These are phyloP conservation scores for Cataglyphis albicans DNA, from an alignment of 2,888 invertebrate species.

Conservation along the genomic window DNA sequence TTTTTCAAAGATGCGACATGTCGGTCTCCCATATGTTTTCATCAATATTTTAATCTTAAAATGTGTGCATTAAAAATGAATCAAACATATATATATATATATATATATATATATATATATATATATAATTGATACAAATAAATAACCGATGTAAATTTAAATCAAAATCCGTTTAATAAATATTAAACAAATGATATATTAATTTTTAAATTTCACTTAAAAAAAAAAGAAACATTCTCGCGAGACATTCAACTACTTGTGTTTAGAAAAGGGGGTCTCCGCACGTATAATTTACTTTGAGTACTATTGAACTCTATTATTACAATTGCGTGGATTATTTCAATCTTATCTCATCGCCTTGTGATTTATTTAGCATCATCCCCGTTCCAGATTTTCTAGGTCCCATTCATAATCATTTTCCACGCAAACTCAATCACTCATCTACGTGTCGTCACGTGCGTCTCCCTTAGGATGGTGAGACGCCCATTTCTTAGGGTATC, in stretches of 20 bases:
- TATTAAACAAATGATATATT: background rate
- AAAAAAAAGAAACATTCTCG: background rate
- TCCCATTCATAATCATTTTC: constrained; percentile 15
- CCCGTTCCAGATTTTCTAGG: constrained; percentile 1
- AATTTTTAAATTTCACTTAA: background rate
- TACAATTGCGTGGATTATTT: constrained; percentile 7
- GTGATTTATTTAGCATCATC: constrained; percentile 13
- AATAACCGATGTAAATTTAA: background rate
- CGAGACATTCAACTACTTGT: background rate
- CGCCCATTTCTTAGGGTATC: constrained; percentile 69
- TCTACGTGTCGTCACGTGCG: constrained; percentile 52
- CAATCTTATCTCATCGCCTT: constrained; percentile 13
- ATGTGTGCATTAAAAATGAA: background rate
- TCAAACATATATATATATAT: background rate
- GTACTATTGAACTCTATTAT: background rate
- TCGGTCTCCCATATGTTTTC: background rate
- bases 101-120: background rate
- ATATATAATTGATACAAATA: background rate
- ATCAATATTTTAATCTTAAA: constrained; percentile 6
- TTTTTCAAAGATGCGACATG: too few species aligned
- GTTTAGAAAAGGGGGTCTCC: background rate
- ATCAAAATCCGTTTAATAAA: background rate
- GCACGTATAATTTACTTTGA: constrained; percentile 1
- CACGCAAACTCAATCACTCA: constrained; percentile 25
- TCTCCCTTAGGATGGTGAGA: constrained; percentile 57